Evolutionary conservation across 2,113 vertebrate genomes (phyloP).

Genomic region (Python bivittatus): DNA sequence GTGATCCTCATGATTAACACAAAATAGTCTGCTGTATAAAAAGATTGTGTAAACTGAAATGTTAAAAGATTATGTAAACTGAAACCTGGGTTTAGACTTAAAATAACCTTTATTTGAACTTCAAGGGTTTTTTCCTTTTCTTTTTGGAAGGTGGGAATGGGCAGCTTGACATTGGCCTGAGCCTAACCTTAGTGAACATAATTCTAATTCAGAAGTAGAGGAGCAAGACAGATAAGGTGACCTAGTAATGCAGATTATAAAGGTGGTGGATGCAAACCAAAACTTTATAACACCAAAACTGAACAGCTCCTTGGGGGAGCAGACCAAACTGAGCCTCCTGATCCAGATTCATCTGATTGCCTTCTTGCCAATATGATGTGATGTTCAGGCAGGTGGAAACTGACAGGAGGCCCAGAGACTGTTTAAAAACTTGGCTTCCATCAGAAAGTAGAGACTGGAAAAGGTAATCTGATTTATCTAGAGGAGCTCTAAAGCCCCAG

Average conservation of each 20-base stretch:
- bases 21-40: not conserved
- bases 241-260: not conserved
- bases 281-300: not conserved
- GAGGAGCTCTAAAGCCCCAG: not conserved
- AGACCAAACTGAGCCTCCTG: not conserved
- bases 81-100: not conserved
- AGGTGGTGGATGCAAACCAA: not conserved
- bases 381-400: not conserved
- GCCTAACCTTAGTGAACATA: not conserved
- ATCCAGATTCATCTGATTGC: not conserved
- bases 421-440: not conserved
- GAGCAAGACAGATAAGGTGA: not conserved
- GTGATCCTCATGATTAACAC: not conserved
- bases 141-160: not conserved
- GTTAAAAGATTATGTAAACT: not conserved
- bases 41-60: not conserved
- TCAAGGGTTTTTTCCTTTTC: not conserved
- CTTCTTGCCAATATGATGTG: not conserved
- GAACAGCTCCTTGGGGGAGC: not conserved
- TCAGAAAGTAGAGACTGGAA: not conserved
- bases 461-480: too few relatives aligned
- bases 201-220: not conserved
- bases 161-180: not conserved
- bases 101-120: not conserved
- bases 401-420: not conserved